phyloP scores from a whole-genome alignment of 2,888 invertebrate genomes.

The Sinotaia quadrata region DNA sequence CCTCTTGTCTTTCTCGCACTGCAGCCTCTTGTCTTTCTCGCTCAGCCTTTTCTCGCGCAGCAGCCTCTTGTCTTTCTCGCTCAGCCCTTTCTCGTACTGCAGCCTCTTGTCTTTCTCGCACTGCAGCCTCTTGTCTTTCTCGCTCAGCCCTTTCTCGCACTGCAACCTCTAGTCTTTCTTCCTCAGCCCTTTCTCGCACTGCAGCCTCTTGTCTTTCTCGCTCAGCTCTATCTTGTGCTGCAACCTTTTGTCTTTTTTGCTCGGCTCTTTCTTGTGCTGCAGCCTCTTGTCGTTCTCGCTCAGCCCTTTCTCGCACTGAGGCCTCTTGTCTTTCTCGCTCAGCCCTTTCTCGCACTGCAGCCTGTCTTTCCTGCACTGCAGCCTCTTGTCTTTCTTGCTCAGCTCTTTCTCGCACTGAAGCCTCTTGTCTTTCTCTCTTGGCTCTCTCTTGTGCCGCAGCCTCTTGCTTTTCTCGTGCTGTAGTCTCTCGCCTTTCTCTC shows the following conservation, averaged over 20 bases:
- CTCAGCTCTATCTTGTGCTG: constrained; percentile 47
- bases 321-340: constrained; percentile 46
- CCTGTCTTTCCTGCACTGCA: constrained; percentile 46
- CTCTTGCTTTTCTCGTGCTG: background rate
- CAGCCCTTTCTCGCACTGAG: background rate
- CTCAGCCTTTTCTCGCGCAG: background rate
- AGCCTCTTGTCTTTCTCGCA: constrained; percentile 48
- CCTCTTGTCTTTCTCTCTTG: background rate
- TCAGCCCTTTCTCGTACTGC: constrained; percentile 45
- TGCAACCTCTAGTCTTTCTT: too few species aligned
- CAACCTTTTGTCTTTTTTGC: constrained; percentile 46
- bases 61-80: constrained; percentile 39
- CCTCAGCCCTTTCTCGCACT: background rate
- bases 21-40: too few species aligned
- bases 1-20: constrained; percentile 49
- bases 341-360: constrained; percentile 39
- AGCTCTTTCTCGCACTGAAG: background rate
- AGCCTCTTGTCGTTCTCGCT: background rate
- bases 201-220: constrained; percentile 51
- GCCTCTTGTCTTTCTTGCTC: constrained; percentile 48
- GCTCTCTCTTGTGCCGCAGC: background rate
- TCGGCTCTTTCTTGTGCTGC: too few species aligned
- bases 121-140: constrained; percentile 44
- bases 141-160: constrained; percentile 48
- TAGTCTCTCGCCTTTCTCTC: background rate